phyloP scores from a whole-genome alignment of 92 coral and sea anemone genomes.

The Porites rus region DNA sequence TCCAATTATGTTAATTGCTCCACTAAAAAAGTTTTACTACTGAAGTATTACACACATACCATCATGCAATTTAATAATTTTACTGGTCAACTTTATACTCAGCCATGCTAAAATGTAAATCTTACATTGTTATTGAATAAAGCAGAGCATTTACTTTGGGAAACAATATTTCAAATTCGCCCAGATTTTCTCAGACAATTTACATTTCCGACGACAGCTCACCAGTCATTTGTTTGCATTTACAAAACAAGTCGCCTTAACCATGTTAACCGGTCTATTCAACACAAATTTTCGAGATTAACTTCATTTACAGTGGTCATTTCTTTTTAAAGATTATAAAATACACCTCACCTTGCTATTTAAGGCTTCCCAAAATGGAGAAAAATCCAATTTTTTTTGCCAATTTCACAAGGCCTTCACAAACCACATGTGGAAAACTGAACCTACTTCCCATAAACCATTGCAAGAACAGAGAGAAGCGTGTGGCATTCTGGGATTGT shows the following conservation, averaged over 20 bases:
- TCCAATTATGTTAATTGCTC: too few relatives aligned
- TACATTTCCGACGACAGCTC: too few relatives aligned
- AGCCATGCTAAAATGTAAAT: too few relatives aligned
- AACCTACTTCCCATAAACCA: slow-evolving; percentile 30
- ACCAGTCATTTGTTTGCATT: background rate
- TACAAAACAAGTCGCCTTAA: too few relatives aligned
- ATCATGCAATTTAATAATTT: too few relatives aligned
- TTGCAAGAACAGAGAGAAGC: background rate
- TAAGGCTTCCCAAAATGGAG: background rate
- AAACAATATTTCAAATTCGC: too few relatives aligned
- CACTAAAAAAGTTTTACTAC: too few relatives aligned
- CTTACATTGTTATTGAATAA: too few relatives aligned
- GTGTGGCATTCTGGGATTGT: slow-evolving; percentile 50
- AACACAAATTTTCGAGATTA: background rate
- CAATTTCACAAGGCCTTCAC: background rate
- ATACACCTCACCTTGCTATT: slow-evolving; percentile 3
- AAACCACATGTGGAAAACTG: slow-evolving; percentile 27
- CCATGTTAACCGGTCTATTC: background rate
- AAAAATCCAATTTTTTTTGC: slow-evolving; percentile 7
- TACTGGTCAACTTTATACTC: too few relatives aligned
- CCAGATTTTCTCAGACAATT: too few relatives aligned
- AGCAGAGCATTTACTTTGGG: too few relatives aligned
- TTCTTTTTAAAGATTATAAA: background rate
- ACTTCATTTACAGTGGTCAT: background rate
- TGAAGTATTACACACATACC: too few relatives aligned